Evolutionary conservation across 2,888 invertebrate genomes (phyloP), one percentile per base, ranked within the genome.

Genomic region (Phoenoteleia sp.): DNA sequence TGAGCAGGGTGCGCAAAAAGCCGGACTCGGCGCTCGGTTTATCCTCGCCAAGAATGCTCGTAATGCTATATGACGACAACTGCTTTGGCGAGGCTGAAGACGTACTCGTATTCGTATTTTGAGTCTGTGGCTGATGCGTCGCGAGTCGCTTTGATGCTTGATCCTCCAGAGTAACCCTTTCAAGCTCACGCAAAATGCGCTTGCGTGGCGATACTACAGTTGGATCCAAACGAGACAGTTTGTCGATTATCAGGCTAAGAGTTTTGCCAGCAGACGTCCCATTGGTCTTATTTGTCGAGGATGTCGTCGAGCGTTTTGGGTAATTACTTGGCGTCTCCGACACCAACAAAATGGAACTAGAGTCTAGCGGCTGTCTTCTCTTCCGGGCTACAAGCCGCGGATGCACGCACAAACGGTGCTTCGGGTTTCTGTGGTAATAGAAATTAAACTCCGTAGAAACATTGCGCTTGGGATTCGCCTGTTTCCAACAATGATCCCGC

Each of bases 401-500:
- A 91, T 92, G 93, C 88, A 91, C 92, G 92, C 92, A 95, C 92
- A 92, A 77, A 66, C 91, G 92, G 60, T 89, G 90, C 88, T 94
- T 94, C 88, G 95, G 95, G 79, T 96, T 95, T 88, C 96, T 94
- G 93, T 95, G 95, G 92, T 96, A 96, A 93, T 95, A 96, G 92
- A 97, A 95, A 92, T 95, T 95, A 94, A 97, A 95, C 94, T 97
- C 96, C 92, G 96, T 96, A 92, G 97, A 96, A 87, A 96, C 94
- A 93, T 96, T 96, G 87, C 96, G 96, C 90, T 96, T 96, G 79
- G 98, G 98, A 88, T 96, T 95, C 87, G 96, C 94, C 94, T 98
- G 98, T 94, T 98, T 98, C 97, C 98, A 98, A 93, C 97, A 97
- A 94, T 97, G 97, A 94, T 98, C 98, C 90, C 98, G 96, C 94